Conservation (phyloP, 2,888 invertebrate species). For the Drosophila monieri region DNA sequence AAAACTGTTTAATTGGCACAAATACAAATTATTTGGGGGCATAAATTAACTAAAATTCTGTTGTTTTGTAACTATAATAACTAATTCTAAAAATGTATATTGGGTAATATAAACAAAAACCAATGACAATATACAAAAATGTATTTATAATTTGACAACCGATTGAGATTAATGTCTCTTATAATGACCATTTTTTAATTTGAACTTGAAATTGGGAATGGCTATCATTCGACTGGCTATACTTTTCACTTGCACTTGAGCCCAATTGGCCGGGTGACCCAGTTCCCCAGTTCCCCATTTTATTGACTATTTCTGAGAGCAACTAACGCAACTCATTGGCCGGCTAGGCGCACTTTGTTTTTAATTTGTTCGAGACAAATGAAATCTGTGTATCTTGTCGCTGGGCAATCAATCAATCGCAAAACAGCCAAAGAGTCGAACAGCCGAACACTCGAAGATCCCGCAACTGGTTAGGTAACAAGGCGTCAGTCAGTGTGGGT, state of each 20-base stretch:
- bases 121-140: too few relatives aligned
- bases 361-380: constrained; percentile 54
- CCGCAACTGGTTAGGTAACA: constrained; percentile 44
- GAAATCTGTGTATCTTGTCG: constrained; percentile 54
- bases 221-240: constrained; percentile 2
- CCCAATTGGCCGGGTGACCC: constrained; percentile 60
- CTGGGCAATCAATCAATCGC: constrained; percentile 63
- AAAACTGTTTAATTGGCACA: neutral
- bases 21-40: too few relatives aligned
- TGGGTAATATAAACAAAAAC: neutral
- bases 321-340: constrained; percentile 51
- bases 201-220: constrained; percentile 25
- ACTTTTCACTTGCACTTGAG: constrained; percentile 68
- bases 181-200: neutral
- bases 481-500: constrained; percentile 27
- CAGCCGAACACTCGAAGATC: constrained; percentile 6
- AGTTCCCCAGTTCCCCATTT: constrained; percentile 53
- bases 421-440: constrained; percentile 10
- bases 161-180: neutral
- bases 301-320: constrained; percentile 37
- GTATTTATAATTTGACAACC: too few relatives aligned
- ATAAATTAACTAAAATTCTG: too few relatives aligned
- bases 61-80: too few relatives aligned
- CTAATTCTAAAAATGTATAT: neutral
- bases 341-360: constrained; percentile 19